Evolutionary conservation across 2,113 vertebrate species (phyloP).

Genomic region (Oriolus oriolus): DNA sequence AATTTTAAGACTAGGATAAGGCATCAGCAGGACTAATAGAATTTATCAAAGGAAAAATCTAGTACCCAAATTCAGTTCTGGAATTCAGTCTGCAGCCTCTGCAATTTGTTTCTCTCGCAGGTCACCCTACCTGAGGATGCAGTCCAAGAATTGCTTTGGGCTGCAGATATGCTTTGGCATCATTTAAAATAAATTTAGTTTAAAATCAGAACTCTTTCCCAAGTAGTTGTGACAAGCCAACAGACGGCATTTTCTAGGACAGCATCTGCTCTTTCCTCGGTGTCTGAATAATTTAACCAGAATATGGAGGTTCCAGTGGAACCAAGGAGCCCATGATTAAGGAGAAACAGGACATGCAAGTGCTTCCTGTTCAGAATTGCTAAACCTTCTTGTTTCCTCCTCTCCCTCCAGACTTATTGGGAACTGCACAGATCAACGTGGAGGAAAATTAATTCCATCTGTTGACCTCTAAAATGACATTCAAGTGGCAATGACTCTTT

Average conservation of each 20-base stretch:
- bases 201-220: neutral
- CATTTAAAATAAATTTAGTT: neutral
- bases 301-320: neutral
- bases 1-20: no score
- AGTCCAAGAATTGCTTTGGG: neutral
- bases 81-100: neutral
- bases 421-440: neutral
- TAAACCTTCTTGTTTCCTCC: neutral
- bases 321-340: neutral
- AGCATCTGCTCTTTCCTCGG: slow-evolving; percentile 15
- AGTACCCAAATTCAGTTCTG: neutral
- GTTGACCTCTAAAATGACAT: neutral
- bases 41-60: neutral
- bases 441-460: neutral
- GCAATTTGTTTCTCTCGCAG: neutral
- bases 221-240: slow-evolving; percentile 30
- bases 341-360: neutral
- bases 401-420: neutral
- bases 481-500: neutral
- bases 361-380: neutral
- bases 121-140: neutral
- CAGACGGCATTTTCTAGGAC: slow-evolving; percentile 40
- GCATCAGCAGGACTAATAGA: neutral
- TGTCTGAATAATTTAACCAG: slow-evolving; percentile 5
- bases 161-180: neutral